Evolutionary conservation across 2,888 invertebrate species (phyloP).

Genomic region (Cryptosula pallasiana): DNA sequence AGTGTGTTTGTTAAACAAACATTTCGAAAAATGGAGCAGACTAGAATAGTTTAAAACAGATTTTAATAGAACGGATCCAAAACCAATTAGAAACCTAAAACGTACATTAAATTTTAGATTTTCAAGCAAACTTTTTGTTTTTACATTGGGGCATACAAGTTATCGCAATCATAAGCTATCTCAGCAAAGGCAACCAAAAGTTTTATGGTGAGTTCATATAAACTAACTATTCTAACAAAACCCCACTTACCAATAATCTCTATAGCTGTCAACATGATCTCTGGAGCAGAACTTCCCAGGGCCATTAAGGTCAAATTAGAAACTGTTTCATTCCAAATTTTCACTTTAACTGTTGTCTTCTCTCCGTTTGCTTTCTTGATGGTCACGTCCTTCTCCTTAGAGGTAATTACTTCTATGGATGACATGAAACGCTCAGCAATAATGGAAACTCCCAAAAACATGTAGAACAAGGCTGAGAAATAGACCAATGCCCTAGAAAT

Average conservation of each 20-base stretch:
- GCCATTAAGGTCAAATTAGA: slow-evolving; percentile 98
- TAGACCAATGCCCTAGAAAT: slow-evolving; percentile 83
- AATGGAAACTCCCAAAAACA: slow-evolving; percentile 98
- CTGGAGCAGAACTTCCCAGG: slow-evolving; percentile 94
- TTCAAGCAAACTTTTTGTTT: too few relatives aligned
- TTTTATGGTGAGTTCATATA: too few relatives aligned
- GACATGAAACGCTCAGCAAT: slow-evolving; percentile 99
- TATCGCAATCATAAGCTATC: too few relatives aligned
- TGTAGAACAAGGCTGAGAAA: slow-evolving; percentile 79
- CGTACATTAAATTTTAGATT: too few relatives aligned
- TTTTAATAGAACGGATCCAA: too few relatives aligned
- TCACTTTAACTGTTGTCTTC: slow-evolving; percentile 78
- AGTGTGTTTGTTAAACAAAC: too few relatives aligned
- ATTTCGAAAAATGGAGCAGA: too few relatives aligned
- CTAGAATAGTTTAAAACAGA: too few relatives aligned
- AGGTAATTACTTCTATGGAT: slow-evolving; percentile 97
- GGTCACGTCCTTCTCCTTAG: slow-evolving; percentile 88
- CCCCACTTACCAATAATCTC: slow-evolving; percentile 74
- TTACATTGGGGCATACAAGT: too few relatives aligned
- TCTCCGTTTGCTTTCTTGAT: slow-evolving; percentile 84
- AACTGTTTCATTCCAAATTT: slow-evolving; percentile 99
- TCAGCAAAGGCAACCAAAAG: too few relatives aligned
- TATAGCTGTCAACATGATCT: slow-evolving; percentile 93
- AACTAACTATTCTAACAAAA: too few relatives aligned
- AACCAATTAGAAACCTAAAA: too few relatives aligned